Evolutionary conservation across 2,888 invertebrate species (phyloP).

Genomic region (Latrodectus elegans): DNA sequence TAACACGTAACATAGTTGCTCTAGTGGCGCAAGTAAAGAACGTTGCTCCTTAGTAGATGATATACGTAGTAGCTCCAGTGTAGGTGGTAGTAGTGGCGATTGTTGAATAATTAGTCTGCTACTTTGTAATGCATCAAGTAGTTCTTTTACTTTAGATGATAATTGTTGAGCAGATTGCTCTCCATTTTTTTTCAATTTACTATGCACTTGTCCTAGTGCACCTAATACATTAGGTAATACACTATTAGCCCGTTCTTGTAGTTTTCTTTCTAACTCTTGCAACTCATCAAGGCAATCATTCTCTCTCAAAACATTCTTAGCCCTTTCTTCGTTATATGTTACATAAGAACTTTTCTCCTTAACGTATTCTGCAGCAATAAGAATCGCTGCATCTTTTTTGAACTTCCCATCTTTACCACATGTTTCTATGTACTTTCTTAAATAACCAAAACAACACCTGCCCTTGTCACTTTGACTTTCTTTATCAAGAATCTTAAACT

Average conservation of each 20-base stretch:
- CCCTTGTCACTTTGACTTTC: neutral
- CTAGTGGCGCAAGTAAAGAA: no score
- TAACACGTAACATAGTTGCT: no score
- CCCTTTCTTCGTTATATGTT: conserved; percentile 1
- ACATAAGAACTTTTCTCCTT: neutral
- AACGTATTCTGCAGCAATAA: no score
- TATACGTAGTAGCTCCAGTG: neutral
- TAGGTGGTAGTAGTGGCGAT: conserved; percentile 3
- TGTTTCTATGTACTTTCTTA: conserved; percentile 1
- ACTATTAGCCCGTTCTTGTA: neutral
- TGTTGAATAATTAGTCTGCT: conserved; percentile 4
- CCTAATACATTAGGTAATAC: conserved; percentile 10
- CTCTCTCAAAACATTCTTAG: no score
- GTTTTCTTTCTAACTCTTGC: conserved; percentile 3
- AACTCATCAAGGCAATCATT: neutral
- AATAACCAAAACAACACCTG: neutral
- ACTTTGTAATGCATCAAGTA: conserved; percentile 2
- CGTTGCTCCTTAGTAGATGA: neutral
- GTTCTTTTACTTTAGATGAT: conserved; percentile 6
- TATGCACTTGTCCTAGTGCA: conserved; percentile 3
- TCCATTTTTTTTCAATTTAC: conserved; percentile 17
- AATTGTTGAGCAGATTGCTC: conserved; percentile 6
- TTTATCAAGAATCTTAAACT: conserved; percentile 8
- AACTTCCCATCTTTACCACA: no score
- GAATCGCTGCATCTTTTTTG: no score